phyloP scores from a whole-genome alignment of 2,113 vertebrate species.

The Pseudorasbora parva region DNA sequence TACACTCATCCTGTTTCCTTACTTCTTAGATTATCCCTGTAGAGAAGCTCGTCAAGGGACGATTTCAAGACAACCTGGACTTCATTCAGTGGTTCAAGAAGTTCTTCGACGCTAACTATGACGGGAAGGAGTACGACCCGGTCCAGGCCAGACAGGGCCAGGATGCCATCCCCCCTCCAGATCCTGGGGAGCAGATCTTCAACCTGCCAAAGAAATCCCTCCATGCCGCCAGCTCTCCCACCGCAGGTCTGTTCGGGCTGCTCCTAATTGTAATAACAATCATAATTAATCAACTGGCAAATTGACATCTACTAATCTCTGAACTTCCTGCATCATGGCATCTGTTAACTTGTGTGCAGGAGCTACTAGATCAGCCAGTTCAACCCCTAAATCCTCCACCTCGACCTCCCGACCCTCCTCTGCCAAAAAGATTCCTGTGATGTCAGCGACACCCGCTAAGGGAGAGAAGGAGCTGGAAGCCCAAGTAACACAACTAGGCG shows the following conservation, averaged over 20 bases:
- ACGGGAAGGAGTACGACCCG: constrained; percentile 97
- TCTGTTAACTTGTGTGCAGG: constrained; percentile 73
- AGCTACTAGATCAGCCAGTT: constrained; percentile 85
- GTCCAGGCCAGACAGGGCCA: constrained; percentile 95
- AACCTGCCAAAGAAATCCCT: constrained; percentile 97
- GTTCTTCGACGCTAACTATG: constrained; percentile 98
- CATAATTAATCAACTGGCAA: constrained; percentile 8
- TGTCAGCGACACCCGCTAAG: constrained; percentile 83
- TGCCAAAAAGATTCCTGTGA: constrained; percentile 89
- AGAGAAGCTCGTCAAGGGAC: constrained; percentile 97
- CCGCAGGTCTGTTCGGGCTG: constrained; percentile 82
- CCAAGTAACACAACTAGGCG: constrained; percentile 94
- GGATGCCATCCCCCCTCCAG: constrained; percentile 95
- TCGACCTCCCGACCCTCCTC: constrained; percentile 89
- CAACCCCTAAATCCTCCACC: constrained; percentile 91
- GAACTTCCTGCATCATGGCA: background rate
- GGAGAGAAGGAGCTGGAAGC: constrained; percentile 97
- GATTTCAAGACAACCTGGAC: constrained; percentile 99
- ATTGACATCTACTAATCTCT: constrained; percentile 19
- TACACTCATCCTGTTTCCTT: background rate
- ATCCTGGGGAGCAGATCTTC: constrained; percentile 98
- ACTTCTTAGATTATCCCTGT: constrained; percentile 92
- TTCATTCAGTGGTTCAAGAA: constrained; percentile 99
- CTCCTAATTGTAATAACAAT: background rate
- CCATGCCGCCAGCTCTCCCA: constrained; percentile 96